Evolutionary conservation across 1,140 invertebrate genomes (phyloP).

Genomic region (Euglossa dilemma): DNA sequence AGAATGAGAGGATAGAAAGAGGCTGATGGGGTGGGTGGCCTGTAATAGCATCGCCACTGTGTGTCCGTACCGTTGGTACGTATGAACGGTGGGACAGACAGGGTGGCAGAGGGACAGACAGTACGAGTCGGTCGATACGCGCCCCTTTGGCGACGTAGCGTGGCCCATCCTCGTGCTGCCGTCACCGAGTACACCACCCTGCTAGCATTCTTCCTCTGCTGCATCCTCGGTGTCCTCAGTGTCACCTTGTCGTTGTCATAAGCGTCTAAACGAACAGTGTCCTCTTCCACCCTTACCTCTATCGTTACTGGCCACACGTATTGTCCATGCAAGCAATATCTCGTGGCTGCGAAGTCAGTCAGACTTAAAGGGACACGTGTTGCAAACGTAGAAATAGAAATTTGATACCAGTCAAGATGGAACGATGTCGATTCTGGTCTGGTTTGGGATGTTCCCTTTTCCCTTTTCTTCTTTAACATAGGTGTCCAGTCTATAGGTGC

Average conservation of each 20-base stretch:
- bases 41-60: slow-evolving; percentile 58
- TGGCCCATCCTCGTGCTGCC: slow-evolving; percentile 53
- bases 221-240: slow-evolving; percentile 29
- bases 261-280: slow-evolving; percentile 8
- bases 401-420: no score
- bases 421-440: no score
- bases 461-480: no score
- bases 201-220: slow-evolving; percentile 33
- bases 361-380: no score
- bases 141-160: slow-evolving; percentile 67
- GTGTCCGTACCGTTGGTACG: slow-evolving; percentile 62
- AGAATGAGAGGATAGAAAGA: neutral
- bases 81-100: slow-evolving; percentile 60
- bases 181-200: slow-evolving; percentile 30
- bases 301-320: slow-evolving; percentile 8
- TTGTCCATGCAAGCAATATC: no score
- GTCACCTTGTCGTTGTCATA: slow-evolving; percentile 41
- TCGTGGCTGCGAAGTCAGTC: no score
- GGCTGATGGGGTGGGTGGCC: slow-evolving; percentile 1
- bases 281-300: neutral
- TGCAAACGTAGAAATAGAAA: no score
- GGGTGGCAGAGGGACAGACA: slow-evolving; percentile 55
- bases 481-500: no score
- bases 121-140: slow-evolving; percentile 71
- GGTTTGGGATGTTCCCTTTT: no score